These are phyloP conservation scores for Trialeurodes vaporariorum DNA, from an alignment of 1,140 invertebrate species.

Conservation along the genomic window DNA sequence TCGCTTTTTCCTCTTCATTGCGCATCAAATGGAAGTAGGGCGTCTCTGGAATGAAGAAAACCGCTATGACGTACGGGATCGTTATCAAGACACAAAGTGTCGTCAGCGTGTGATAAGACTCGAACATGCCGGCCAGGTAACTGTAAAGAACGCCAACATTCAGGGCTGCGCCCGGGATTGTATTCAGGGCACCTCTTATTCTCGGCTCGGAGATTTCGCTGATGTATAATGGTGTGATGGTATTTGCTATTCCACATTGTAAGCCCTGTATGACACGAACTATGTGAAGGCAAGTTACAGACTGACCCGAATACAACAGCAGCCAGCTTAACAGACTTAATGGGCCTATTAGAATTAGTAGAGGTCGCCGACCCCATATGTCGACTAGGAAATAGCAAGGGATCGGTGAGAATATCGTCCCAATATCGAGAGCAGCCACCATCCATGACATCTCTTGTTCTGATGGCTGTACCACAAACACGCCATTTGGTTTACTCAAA, in stretches of 20 bases:
- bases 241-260: slow-evolving; percentile 57
- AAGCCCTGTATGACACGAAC: slow-evolving; percentile 40
- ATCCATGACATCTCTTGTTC: slow-evolving; percentile 14
- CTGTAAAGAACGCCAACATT: slow-evolving; percentile 48
- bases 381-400: slow-evolving; percentile 46
- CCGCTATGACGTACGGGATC: slow-evolving; percentile 48
- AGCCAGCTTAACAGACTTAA: slow-evolving; percentile 35
- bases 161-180: slow-evolving; percentile 66
- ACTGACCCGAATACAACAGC: slow-evolving; percentile 36
- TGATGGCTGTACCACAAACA: neutral
- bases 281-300: slow-evolving; percentile 6
- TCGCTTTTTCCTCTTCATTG: slow-evolving; percentile 42
- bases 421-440: slow-evolving; percentile 18
- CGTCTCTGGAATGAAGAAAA: slow-evolving; percentile 66
- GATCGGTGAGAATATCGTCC: slow-evolving; percentile 17
- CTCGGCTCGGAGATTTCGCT: slow-evolving; percentile 53
- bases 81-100: slow-evolving; percentile 48
- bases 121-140: slow-evolving; percentile 50
- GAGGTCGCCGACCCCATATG: slow-evolving; percentile 55
- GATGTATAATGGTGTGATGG: slow-evolving; percentile 68
- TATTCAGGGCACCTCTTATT: slow-evolving; percentile 39
- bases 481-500: neutral
- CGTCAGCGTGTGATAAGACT: slow-evolving; percentile 52
- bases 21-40: slow-evolving; percentile 55
- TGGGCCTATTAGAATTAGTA: slow-evolving; percentile 48